A percentile compares a stretch with the other conserved stretches of the same genome.
phyloP scores from a whole-genome alignment of 2,888 invertebrate species.

The Arge pagana region DNA sequence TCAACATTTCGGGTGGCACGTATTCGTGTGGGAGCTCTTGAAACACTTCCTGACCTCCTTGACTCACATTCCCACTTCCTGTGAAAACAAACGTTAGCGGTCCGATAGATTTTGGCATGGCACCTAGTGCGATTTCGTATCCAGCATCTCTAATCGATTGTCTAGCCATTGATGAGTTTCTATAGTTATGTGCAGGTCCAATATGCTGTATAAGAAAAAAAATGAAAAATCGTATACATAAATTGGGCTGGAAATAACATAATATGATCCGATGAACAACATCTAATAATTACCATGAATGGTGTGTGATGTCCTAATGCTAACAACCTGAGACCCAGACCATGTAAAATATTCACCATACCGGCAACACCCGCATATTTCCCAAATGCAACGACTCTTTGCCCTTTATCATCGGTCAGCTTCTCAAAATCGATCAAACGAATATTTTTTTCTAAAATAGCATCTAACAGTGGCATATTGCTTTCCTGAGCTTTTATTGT shows the following conservation, averaged over 20 bases:
- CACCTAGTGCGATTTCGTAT: constrained; percentile 91
- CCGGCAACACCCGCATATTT: constrained; percentile 99
- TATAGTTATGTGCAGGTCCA: constrained; percentile 97
- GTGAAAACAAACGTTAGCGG: constrained; percentile 98
- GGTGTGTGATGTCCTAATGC: constrained; percentile 99
- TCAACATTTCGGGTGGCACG: constrained; percentile 91
- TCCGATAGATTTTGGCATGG: constrained; percentile 98
- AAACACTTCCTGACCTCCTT: constrained; percentile 89
- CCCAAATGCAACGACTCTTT: constrained; percentile 96
- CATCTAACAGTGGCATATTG: constrained; percentile 97
- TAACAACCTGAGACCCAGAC: constrained; percentile 88
- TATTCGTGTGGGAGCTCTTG: constrained; percentile 97
- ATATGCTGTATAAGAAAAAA: constrained; percentile 71
- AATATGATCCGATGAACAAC: not conserved
- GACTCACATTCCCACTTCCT: constrained; percentile 95
- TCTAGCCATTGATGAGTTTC: constrained; percentile 95
- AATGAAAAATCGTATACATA: not conserved
- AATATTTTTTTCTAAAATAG: constrained; percentile 95
- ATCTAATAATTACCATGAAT: constrained; percentile 74
- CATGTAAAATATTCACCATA: constrained; percentile 98
- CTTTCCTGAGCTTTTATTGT: constrained; percentile 99
- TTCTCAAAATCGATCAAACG: constrained; percentile 97
- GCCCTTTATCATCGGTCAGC: constrained; percentile 85
- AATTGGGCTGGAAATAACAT: not conserved
- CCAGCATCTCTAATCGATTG: constrained; percentile 99